phyloP scores from a whole-genome alignment of 2,888 invertebrate species.

The Dugesia japonica region DNA sequence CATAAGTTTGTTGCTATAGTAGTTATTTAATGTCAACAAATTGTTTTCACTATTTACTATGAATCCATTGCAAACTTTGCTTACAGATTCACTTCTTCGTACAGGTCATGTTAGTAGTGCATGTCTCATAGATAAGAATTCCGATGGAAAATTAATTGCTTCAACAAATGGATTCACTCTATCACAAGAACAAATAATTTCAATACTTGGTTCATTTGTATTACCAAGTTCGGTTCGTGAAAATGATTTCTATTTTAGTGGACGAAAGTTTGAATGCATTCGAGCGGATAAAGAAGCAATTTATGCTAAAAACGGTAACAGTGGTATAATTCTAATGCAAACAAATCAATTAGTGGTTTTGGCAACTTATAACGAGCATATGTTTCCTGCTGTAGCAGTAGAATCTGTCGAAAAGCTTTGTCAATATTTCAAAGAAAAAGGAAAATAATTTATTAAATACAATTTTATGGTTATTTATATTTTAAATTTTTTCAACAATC shows the following conservation, averaged over 20 bases:
- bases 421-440: conserved; percentile 24
- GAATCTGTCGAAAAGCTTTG: conserved; percentile 48
- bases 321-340: conserved; percentile 44
- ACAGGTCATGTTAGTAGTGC: conserved; percentile 44
- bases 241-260: conserved; percentile 44
- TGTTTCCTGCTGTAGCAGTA: conserved; percentile 47
- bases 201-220: conserved; percentile 44
- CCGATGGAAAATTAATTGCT: conserved; percentile 41
- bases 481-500: no score
- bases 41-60: not conserved
- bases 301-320: conserved; percentile 41
- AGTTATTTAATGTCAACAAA: not conserved
- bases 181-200: conserved; percentile 42
- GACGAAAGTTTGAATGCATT: conserved; percentile 43
- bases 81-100: conserved; percentile 45
- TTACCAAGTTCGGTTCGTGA: conserved; percentile 44
- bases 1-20: not conserved
- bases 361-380: conserved; percentile 45
- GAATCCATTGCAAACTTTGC: conserved; percentile 38
- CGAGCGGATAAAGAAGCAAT: conserved; percentile 46
- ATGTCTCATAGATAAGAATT: conserved; percentile 44
- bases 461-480: no score
- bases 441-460: conserved; percentile 10
- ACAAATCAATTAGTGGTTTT: conserved; percentile 43
- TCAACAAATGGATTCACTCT: conserved; percentile 45